Percentiles rank a stretch among this genome's conserved stretches.
Evolutionary conservation across 2,113 vertebrate genomes (phyloP).

Genomic region (Macheiramphus alcinus): DNA sequence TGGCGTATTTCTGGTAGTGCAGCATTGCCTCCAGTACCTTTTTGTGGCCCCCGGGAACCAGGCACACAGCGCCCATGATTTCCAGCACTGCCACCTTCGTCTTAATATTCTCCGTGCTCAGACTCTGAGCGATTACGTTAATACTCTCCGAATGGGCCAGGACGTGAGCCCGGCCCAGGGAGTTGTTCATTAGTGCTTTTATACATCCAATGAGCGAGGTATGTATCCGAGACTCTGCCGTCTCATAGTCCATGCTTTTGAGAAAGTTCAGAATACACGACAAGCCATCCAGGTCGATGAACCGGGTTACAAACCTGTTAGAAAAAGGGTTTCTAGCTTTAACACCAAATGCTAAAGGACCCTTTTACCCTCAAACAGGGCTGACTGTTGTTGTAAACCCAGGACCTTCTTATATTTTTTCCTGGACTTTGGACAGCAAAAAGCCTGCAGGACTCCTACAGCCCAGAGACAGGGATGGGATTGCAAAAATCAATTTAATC

Average conservation of each 20-base stretch:
- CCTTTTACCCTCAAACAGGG: neutral
- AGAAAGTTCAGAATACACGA: conserved; percentile 96
- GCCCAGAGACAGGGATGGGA: neutral
- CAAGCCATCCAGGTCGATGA: conserved; percentile 96
- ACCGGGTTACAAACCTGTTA: conserved; percentile 94
- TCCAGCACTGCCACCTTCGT: conserved; percentile 98
- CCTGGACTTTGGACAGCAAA: neutral
- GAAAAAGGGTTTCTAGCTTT: neutral
- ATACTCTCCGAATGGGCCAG: conserved; percentile 96
- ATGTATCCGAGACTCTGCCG: conserved; percentile 96
- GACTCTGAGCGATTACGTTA: conserved; percentile 96
- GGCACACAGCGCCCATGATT: conserved; percentile 98
- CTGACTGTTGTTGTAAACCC: neutral
- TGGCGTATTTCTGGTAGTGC: conserved; percentile 96
- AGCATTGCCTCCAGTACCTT: conserved; percentile 97
- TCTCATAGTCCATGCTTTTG: conserved; percentile 99
- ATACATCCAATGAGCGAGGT: conserved; percentile 99
- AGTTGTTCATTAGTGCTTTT: conserved; percentile 99
- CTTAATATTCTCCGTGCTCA: conserved; percentile 96
- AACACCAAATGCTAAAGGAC: neutral
- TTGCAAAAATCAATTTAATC: neutral
- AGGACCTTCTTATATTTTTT: neutral
- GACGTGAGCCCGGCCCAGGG: conserved; percentile 94
- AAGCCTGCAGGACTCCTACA: neutral
- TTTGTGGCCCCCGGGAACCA: conserved; percentile 96